These are phyloP conservation scores for Lepidurus apus DNA, from an alignment of 1,140 invertebrate genomes.

Conservation along the genomic window DNA sequence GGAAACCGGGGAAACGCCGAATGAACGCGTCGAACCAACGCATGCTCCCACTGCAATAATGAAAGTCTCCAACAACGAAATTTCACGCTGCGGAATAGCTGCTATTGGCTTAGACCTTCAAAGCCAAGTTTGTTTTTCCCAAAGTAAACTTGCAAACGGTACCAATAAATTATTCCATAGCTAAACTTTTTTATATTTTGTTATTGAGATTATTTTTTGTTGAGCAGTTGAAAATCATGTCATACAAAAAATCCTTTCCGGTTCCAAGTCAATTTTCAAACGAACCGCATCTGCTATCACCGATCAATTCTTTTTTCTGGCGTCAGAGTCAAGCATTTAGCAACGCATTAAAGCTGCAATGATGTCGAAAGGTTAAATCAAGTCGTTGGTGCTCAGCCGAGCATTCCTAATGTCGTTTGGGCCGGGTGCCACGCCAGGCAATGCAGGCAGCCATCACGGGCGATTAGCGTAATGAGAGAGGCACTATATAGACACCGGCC, in stretches of 20 bases:
- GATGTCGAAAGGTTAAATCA: slow-evolving; percentile 19
- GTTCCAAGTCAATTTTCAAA: no score
- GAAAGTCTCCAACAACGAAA: background rate
- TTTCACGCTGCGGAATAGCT: background rate
- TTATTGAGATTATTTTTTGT: no score
- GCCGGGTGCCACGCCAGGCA: background rate
- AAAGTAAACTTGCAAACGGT: background rate
- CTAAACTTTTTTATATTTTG: no score
- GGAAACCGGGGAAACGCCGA: no score
- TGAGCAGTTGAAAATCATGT: no score
- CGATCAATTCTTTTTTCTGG: no score
- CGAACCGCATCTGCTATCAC: no score
- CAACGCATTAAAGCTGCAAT: slow-evolving; percentile 19
- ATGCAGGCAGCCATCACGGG: slow-evolving; percentile 3
- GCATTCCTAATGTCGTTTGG: slow-evolving; percentile 21
- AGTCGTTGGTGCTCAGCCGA: slow-evolving; percentile 13
- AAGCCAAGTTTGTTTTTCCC: background rate
- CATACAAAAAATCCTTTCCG: no score
- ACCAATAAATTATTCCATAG: no score
- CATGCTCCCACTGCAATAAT: background rate
- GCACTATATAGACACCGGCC: background rate
- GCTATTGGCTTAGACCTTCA: background rate
- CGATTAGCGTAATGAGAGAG: slow-evolving; percentile 21
- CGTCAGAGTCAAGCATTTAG: background rate
- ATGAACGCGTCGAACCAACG: background rate